These are phyloP conservation scores for Haemorhous mexicanus DNA, from an alignment of 2,113 vertebrate genomes.

Conservation along the genomic window DNA sequence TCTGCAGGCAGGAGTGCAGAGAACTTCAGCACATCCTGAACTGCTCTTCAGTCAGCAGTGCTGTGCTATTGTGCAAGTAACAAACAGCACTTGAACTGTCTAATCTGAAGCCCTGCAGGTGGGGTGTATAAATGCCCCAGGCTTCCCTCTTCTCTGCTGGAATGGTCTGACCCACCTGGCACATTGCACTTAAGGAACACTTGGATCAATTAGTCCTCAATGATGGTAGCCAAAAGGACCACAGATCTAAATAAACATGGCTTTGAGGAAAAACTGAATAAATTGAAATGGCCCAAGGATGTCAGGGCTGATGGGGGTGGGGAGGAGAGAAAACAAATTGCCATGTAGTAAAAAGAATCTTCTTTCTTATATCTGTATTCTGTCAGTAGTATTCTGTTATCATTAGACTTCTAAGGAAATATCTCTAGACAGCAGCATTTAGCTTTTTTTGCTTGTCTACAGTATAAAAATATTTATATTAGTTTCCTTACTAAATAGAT, in stretches of 20 bases:
- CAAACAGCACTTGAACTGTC: neutral
- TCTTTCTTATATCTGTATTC: neutral
- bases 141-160: neutral
- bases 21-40: neutral
- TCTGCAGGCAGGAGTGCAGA: neutral
- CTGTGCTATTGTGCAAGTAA: neutral
- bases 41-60: neutral
- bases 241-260: neutral
- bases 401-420: slow-evolving; percentile 28
- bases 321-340: neutral
- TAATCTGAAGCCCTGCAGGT: neutral
- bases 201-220: neutral
- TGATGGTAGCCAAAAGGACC: neutral
- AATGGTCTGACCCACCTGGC: neutral
- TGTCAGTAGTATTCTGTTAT: slow-evolving; percentile 37
- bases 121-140: neutral
- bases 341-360: neutral
- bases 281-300: neutral
- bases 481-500: neutral
- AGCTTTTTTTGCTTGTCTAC: neutral
- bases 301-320: neutral
- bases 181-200: neutral
- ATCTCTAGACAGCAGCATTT: slow-evolving; percentile 39
- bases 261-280: neutral
- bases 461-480: slow-evolving; percentile 28